Conservation (phyloP, 2,113 vertebrate genomes). For the Tragulus kanchil region DNA sequence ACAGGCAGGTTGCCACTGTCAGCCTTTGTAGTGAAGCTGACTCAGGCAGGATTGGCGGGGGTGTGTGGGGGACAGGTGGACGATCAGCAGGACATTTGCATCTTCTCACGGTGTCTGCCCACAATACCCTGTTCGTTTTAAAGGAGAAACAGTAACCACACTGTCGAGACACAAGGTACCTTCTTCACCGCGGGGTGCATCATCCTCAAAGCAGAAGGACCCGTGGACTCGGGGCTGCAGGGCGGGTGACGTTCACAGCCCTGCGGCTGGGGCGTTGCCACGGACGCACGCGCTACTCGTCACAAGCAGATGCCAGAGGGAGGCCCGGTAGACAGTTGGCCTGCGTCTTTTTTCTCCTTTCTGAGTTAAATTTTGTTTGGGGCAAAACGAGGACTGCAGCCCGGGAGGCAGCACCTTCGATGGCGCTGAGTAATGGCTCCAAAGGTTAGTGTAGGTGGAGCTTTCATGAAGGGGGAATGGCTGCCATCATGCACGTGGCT, state of each 20-base stretch:
- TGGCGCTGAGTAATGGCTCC: neutral
- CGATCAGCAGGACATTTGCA: neutral
- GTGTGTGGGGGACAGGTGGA: neutral
- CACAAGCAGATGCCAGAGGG: neutral
- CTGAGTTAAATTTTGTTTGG: neutral
- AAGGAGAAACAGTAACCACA: neutral
- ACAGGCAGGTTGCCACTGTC: neutral
- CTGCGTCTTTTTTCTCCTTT: neutral
- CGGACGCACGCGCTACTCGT: rapidly evolving
- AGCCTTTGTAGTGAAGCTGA: neutral
- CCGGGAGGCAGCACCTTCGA: neutral
- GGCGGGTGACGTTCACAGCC: neutral
- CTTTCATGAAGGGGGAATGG: neutral
- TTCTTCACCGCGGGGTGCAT: rapidly evolving
- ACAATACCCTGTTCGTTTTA: neutral
- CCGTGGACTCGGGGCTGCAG: neutral
- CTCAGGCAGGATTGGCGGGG: neutral
- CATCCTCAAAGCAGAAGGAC: neutral
- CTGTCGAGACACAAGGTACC: neutral
- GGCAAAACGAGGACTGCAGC: neutral
- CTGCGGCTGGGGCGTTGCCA: neutral
- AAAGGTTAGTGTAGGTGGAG: neutral
- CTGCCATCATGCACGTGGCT: neutral
- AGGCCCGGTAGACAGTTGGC: neutral
- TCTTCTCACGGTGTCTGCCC: neutral